Conservation (phyloP, 2,113 vertebrate genomes). For the Callithrix jacchus region DNA sequence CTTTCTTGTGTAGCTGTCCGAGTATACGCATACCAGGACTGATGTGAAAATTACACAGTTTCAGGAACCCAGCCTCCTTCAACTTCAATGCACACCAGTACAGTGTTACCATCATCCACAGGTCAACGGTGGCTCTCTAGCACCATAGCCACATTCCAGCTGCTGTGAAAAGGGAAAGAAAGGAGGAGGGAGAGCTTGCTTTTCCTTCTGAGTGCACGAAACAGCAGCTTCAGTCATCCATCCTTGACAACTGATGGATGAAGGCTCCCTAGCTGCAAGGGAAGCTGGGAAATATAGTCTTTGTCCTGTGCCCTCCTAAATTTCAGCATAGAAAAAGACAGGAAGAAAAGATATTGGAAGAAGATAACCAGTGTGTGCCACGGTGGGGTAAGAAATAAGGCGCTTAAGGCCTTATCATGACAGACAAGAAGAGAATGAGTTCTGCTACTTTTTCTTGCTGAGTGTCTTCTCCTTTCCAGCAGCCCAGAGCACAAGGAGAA, state of each 20-base stretch:
- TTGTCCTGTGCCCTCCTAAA: too few species aligned
- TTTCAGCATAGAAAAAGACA: not conserved
- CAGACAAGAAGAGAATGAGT: not conserved
- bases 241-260: not conserved
- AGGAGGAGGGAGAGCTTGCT: not conserved
- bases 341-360: not conserved
- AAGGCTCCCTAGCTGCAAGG: not conserved
- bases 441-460: not conserved
- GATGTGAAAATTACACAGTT: not conserved
- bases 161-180: too few species aligned
- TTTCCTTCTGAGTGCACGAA: not conserved
- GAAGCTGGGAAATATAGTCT: not conserved
- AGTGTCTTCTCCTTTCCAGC: not conserved
- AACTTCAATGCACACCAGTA: not conserved
- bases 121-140: not conserved
- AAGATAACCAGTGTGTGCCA: not conserved
- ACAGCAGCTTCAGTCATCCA: not conserved
- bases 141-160: not conserved
- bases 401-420: not conserved
- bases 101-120: not conserved
- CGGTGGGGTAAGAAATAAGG: not conserved
- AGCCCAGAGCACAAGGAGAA: not conserved
- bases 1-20: not conserved
- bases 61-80: too few species aligned
- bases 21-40: not conserved